Conservation (phyloP, 2,888 invertebrate species). For the Tetranychus piercei region DNA sequence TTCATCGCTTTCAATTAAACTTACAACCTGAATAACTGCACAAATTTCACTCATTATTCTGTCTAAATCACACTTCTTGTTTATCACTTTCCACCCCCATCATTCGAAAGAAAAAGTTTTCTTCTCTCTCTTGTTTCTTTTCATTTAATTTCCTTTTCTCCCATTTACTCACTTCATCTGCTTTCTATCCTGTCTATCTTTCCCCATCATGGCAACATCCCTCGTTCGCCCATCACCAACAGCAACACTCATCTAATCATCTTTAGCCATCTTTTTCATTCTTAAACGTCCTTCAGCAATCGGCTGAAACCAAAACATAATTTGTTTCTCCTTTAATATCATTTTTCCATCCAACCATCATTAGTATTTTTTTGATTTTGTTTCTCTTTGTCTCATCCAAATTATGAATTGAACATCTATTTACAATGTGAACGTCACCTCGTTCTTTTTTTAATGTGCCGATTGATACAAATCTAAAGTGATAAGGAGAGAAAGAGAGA, state of each 20-base stretch:
- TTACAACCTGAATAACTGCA: too few species aligned
- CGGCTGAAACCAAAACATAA: background rate
- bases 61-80: background rate
- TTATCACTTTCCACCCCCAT: background rate
- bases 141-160: too few species aligned
- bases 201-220: background rate
- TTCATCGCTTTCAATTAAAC: background rate
- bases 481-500: conserved; percentile 7
- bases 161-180: background rate
- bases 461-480: background rate
- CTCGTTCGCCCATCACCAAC: background rate
- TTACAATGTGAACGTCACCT: background rate
- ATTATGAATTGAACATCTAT: background rate
- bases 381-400: background rate
- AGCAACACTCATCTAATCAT: conserved; percentile 1
- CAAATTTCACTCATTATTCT: background rate
- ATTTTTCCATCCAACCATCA: background rate
- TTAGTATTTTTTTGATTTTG: background rate
- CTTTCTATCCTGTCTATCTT: background rate
- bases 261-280: background rate
- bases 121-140: too few species aligned
- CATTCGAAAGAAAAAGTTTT: background rate
- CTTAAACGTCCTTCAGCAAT: background rate
- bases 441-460: background rate
- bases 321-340: background rate